Evolutionary conservation across 2,888 invertebrate species (phyloP).

Genomic region (Phanerotoma sp.): DNA sequence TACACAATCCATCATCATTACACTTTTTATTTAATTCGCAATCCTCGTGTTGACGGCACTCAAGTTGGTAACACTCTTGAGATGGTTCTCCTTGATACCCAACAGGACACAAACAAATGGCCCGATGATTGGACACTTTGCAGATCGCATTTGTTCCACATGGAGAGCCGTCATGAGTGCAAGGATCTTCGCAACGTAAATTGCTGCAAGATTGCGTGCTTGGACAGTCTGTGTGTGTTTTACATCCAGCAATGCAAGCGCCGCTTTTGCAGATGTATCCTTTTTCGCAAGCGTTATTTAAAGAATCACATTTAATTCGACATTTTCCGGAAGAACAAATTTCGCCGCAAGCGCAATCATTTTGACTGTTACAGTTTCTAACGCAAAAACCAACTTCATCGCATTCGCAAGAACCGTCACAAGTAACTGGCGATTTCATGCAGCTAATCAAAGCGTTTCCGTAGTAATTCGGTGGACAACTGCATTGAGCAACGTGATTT

Average conservation of each 20-base stretch:
- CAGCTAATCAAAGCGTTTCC: slow-evolving; percentile 83
- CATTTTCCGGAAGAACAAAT: slow-evolving; percentile 74
- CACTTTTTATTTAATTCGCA: slow-evolving; percentile 79
- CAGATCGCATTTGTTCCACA: slow-evolving; percentile 84
- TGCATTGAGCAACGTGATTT: slow-evolving; percentile 84
- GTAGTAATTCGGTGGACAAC: slow-evolving; percentile 76
- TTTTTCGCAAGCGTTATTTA: slow-evolving; percentile 67
- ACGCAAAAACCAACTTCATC: slow-evolving; percentile 81
- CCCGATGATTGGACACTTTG: slow-evolving; percentile 75
- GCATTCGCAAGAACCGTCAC: slow-evolving; percentile 77
- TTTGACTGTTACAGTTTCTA: slow-evolving; percentile 65
- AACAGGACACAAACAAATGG: slow-evolving; percentile 84
- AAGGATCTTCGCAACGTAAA: slow-evolving; percentile 72
- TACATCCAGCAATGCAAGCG: slow-evolving; percentile 78
- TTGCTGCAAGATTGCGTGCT: slow-evolving; percentile 73
- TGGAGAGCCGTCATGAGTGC: slow-evolving; percentile 64
- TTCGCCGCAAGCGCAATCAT: slow-evolving; percentile 82
- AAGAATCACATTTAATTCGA: slow-evolving; percentile 67
- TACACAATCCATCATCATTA: slow-evolving; percentile 69
- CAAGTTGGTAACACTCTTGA: slow-evolving; percentile 72
- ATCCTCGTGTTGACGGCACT: slow-evolving; percentile 75
- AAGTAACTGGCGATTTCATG: slow-evolving; percentile 69
- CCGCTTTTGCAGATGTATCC: slow-evolving; percentile 76
- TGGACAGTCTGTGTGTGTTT: slow-evolving; percentile 76
- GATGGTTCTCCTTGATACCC: slow-evolving; percentile 82